Evolutionary conservation across 2,888 invertebrate genomes (phyloP).

Genomic region (Tinea pellionella): DNA sequence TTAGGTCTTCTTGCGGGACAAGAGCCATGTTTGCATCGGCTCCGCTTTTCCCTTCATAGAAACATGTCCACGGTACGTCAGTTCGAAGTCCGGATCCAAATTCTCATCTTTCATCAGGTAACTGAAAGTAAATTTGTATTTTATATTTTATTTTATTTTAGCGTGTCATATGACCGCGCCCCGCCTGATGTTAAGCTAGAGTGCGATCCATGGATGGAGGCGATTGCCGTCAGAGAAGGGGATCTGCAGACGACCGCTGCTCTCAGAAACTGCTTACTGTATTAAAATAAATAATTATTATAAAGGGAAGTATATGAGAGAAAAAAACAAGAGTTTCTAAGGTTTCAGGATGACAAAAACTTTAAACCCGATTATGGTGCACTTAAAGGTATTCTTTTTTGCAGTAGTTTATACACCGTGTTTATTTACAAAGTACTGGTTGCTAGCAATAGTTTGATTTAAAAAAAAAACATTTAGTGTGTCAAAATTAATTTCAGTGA

Average conservation of each 20-base stretch:
- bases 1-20: slow-evolving; percentile 57
- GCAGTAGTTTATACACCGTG: not conserved
- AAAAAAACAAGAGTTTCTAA: slow-evolving; percentile 19
- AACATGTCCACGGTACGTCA: slow-evolving; percentile 89
- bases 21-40: slow-evolving; percentile 94
- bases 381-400: slow-evolving; percentile 38
- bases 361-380: slow-evolving; percentile 41
- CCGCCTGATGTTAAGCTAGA: too few relatives aligned
- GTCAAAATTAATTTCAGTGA: not conserved
- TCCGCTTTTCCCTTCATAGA: slow-evolving; percentile 94
- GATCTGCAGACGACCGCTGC: too few relatives aligned
- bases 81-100: slow-evolving; percentile 83
- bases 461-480: not conserved
- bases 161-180: too few relatives aligned
- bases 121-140: slow-evolving; percentile 73
- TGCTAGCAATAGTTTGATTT: not conserved
- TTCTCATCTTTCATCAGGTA: slow-evolving; percentile 84
- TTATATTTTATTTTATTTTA: too few relatives aligned
- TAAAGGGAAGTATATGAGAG: not conserved
- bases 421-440: not conserved
- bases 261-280: too few relatives aligned
- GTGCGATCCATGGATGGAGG: too few relatives aligned
- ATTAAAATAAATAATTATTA: too few relatives aligned
- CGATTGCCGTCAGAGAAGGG: too few relatives aligned
- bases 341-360: slow-evolving; percentile 39